Evolutionary conservation across 2,113 vertebrate species (phyloP).

Genomic region (Rhea pennata): DNA sequence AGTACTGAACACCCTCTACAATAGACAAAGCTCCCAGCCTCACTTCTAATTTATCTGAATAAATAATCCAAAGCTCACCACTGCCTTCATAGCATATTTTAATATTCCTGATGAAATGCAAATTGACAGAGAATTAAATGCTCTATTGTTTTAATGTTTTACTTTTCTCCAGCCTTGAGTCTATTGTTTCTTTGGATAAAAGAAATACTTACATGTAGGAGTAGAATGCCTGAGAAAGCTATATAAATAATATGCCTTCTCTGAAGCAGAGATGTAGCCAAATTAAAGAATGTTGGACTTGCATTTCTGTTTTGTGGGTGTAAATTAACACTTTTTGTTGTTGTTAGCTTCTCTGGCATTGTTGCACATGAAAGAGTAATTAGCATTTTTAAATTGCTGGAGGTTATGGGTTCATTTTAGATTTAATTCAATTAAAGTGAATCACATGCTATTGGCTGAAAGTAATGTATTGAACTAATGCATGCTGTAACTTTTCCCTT

Average conservation of each 20-base stretch:
- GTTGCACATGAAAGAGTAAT: constrained; percentile 77
- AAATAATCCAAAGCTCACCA: background rate
- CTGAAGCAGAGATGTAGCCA: constrained; percentile 47
- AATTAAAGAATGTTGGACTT: constrained; percentile 67
- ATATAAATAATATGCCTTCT: constrained; percentile 48
- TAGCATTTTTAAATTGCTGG: constrained; percentile 72
- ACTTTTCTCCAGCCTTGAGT: constrained; percentile 48
- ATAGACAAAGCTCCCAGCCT: background rate
- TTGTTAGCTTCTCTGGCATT: constrained; percentile 71
- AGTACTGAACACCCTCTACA: background rate
- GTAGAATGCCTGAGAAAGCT: constrained; percentile 28
- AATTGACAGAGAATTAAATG: constrained; percentile 9
- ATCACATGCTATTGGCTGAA: constrained; percentile 61
- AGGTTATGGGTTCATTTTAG: constrained; percentile 61
- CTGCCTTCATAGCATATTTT: background rate
- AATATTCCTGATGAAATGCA: constrained; percentile 42
- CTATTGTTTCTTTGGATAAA: constrained; percentile 62
- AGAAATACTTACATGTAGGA: constrained; percentile 41
- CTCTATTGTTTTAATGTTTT: constrained; percentile 28
- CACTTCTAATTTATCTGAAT: background rate
- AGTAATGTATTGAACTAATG: constrained; percentile 47
- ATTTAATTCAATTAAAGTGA: constrained; percentile 59
- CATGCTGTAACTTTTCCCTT: constrained; percentile 66
- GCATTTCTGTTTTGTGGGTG: constrained; percentile 71
- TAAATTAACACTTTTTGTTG: constrained; percentile 77